Evolutionary conservation across 1,140 invertebrate genomes (phyloP).

Genomic region (Semibalanus balanoides): DNA sequence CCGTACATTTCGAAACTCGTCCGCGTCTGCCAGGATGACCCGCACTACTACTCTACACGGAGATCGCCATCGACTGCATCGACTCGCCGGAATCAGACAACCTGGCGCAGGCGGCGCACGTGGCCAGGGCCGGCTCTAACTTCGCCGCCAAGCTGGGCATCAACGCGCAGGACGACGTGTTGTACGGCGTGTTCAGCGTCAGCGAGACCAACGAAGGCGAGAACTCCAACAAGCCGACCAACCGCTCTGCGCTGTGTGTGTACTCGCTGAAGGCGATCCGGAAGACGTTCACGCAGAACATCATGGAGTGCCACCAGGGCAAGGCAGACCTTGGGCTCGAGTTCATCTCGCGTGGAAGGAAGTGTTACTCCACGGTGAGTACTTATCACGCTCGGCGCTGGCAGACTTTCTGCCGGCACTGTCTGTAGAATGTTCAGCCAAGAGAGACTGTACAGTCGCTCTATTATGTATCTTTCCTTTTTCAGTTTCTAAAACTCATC

Average conservation of each 20-base stretch:
- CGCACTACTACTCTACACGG: constrained; percentile 93
- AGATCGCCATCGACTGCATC: constrained; percentile 89
- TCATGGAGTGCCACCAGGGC: constrained; percentile 87
- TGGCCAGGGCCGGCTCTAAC: constrained; percentile 81
- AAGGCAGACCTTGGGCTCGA: constrained; percentile 72
- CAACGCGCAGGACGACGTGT: constrained; percentile 79
- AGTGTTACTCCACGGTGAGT: constrained; percentile 68
- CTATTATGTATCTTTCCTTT: too few species aligned
- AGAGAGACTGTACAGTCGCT: too few species aligned
- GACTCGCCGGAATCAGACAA: constrained; percentile 62
- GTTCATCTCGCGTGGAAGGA: constrained; percentile 74
- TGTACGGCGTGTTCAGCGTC: constrained; percentile 85
- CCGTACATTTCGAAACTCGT: constrained; percentile 86
- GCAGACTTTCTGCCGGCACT: background rate
- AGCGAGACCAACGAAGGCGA: constrained; percentile 33
- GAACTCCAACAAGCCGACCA: constrained; percentile 47
- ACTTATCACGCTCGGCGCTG: background rate
- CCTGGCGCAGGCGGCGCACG: constrained; percentile 80
- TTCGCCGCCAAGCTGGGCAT: constrained; percentile 78
- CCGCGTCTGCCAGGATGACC: constrained; percentile 88
- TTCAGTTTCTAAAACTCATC: too few species aligned
- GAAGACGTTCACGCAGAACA: constrained; percentile 92
- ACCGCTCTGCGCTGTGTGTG: constrained; percentile 73
- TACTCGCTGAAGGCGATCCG: constrained; percentile 86
- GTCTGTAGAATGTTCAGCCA: too few species aligned